These are phyloP conservation scores for Palythoa grandiflora DNA, from an alignment of 92 coral and sea anemone species.

Conservation along the genomic window DNA sequence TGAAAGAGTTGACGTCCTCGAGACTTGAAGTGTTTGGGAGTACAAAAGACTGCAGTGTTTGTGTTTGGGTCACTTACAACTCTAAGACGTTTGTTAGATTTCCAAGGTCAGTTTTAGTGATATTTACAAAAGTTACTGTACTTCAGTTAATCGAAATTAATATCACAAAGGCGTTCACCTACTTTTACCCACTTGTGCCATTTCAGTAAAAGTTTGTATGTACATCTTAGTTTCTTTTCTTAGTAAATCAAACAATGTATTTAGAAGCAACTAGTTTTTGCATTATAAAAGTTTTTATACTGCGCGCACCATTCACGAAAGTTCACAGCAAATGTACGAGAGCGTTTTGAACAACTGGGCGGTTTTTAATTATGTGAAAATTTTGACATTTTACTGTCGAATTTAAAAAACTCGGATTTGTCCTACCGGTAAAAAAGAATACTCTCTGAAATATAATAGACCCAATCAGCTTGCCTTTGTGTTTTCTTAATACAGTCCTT, in stretches of 20 bases:
- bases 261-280: neutral
- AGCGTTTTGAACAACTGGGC: neutral
- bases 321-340: neutral
- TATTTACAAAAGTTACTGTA: neutral
- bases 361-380: neutral
- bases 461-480: too few relatives aligned
- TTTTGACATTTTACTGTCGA: too few relatives aligned
- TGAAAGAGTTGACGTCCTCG: neutral
- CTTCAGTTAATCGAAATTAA: neutral
- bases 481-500: too few relatives aligned
- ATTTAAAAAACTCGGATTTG: too few relatives aligned
- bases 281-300: neutral
- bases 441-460: too few relatives aligned
- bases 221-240: neutral
- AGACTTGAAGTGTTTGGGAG: neutral
- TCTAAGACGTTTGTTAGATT: neutral
- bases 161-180: neutral
- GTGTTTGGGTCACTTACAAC: neutral
- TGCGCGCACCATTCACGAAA: neutral
- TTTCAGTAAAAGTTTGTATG: neutral
- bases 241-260: neutral
- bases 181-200: neutral
- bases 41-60: neutral
- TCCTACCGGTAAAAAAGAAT: too few relatives aligned
- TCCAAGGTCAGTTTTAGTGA: neutral